Evolutionary conservation across 2,888 invertebrate genomes (phyloP).

Genomic region (Dolomedes plantarius): DNA sequence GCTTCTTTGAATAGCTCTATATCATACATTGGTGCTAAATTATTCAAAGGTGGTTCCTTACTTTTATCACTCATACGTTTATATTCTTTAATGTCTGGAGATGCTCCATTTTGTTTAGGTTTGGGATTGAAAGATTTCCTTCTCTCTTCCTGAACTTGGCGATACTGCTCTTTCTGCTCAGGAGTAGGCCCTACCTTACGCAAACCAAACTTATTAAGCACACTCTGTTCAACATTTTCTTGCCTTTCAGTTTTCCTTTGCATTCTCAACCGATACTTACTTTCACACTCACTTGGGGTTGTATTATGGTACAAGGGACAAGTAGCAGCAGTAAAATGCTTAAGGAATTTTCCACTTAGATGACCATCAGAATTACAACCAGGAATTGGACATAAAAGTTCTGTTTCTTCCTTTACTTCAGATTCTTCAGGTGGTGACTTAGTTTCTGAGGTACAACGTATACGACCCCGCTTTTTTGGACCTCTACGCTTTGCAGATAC

Average conservation of each 20-base stretch:
- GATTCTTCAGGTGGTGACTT: conserved; percentile 3
- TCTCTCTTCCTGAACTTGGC: conserved; percentile 79
- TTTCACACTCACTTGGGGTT: conserved; percentile 83
- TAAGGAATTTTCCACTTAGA: conserved; percentile 73
- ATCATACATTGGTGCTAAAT: conserved; percentile 85
- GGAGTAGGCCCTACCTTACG: conserved; percentile 78
- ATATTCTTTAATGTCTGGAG: conserved; percentile 22
- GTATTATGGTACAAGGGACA: conserved; percentile 95
- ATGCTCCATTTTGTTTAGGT: conserved; percentile 39
- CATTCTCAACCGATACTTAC: conserved; percentile 34
- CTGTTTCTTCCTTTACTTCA: conserved; percentile 75
- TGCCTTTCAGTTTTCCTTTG: conserved; percentile 29
- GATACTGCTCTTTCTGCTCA: conserved; percentile 83
- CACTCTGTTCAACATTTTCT: conserved; percentile 58
- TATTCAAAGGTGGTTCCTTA: conserved; percentile 71
- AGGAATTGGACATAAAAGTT: conserved; percentile 88
- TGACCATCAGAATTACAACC: conserved; percentile 85
- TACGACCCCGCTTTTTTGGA: conserved; percentile 37
- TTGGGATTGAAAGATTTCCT: conserved; percentile 47
- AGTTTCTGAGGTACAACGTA: conserved; percentile 10
- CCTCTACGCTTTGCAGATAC: conserved; percentile 21
- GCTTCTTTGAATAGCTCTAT: conserved; percentile 92
- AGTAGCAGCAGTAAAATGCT: conserved; percentile 92
- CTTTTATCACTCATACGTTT: conserved; percentile 52
- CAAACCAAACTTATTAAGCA: conserved; percentile 65